A percentile compares a stretch with the other conserved stretches of the same genome.
phyloP scores from a whole-genome alignment of 2,113 vertebrate genomes.

The Callospermophilus lateralis region DNA sequence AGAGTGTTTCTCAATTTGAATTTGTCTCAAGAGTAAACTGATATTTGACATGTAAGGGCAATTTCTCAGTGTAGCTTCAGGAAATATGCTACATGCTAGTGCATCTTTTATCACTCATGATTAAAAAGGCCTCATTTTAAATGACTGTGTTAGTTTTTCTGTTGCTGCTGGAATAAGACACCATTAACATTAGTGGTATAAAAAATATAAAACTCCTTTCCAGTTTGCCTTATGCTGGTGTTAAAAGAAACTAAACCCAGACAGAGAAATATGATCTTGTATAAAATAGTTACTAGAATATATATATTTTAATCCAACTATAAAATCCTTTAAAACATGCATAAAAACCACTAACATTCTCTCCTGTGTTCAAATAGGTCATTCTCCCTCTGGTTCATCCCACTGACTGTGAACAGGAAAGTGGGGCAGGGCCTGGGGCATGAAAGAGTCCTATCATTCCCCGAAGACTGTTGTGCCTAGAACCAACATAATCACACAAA shows the following conservation, averaged over 20 bases:
- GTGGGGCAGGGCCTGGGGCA: neutral
- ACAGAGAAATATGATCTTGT: slow-evolving; percentile 36
- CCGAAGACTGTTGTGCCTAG: neutral
- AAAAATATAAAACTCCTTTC: neutral
- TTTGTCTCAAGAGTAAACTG: neutral
- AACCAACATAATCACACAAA: neutral
- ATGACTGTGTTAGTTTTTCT: neutral
- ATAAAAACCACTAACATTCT: neutral
- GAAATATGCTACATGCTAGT: neutral
- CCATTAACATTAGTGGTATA: neutral
- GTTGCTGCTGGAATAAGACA: neutral
- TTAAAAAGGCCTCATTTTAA: neutral
- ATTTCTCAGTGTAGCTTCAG: neutral
- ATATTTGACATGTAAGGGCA: neutral
- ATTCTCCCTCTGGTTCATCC: neutral
- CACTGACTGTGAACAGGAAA: neutral
- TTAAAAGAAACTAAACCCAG: slow-evolving; percentile 23
- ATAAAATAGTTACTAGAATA: neutral
- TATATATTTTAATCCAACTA: slow-evolving; percentile 34
- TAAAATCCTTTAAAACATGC: slow-evolving; percentile 25
- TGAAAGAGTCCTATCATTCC: neutral
- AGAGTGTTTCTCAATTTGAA: neutral
- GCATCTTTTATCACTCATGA: neutral
- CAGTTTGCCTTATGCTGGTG: neutral
- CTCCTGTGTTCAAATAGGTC: neutral